Conservation (phyloP, 2,113 vertebrate species). For the Scartelaos histophorus region DNA sequence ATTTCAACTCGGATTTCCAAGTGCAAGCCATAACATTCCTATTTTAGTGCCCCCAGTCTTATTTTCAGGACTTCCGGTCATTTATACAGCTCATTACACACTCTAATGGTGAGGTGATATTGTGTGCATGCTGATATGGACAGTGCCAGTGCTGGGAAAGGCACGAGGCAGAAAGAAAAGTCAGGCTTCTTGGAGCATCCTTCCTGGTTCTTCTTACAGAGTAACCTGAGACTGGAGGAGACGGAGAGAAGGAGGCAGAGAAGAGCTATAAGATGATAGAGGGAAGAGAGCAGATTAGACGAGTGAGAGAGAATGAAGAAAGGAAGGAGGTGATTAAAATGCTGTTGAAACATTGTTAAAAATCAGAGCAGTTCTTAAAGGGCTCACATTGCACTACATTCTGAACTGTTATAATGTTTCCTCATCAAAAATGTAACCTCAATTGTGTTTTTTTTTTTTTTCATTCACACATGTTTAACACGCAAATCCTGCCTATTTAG, state of each 20-base stretch:
- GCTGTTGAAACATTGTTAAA: constrained; percentile 22
- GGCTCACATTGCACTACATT: no score
- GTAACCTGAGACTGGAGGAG: constrained; percentile 47
- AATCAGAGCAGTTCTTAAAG: constrained; percentile 4
- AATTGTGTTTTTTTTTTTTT: no score
- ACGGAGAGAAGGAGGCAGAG: neutral
- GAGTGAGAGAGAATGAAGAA: neutral
- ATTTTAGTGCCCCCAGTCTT: neutral
- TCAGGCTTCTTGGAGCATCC: constrained; percentile 30
- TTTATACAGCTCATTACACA: constrained; percentile 49
- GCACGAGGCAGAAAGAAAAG: constrained; percentile 14
- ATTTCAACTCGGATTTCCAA: neutral
- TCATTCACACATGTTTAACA: no score
- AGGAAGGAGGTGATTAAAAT: constrained; percentile 15
- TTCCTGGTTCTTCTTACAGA: constrained; percentile 37
- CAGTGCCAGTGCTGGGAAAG: constrained; percentile 32
- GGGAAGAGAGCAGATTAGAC: no score
- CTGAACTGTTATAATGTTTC: no score
- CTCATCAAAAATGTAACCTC: no score
- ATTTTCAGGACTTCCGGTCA: neutral
- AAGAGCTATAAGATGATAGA: neutral
- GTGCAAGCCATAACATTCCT: neutral
- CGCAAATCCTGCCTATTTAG: no score
- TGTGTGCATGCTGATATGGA: constrained; percentile 18
- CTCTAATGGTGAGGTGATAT: constrained; percentile 36